These are phyloP conservation scores for Atta texana DNA, from an alignment of 1,140 invertebrate species.

Conservation along the genomic window DNA sequence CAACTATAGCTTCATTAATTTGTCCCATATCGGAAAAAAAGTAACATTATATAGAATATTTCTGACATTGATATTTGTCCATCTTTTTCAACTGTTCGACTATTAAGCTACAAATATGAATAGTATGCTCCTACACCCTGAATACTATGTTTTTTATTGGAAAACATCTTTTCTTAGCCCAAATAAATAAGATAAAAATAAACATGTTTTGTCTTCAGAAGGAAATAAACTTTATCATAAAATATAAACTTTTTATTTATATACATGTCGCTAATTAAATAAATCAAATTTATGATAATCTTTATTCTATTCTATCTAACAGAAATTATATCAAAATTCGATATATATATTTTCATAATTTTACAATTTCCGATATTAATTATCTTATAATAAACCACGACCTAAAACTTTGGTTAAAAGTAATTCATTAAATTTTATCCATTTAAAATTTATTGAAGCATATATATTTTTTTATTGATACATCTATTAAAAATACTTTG, in stretches of 20 bases:
- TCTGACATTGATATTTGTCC: conserved; percentile 13
- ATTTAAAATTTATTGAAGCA: background rate
- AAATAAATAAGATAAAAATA: conserved; percentile 11
- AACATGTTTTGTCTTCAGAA: background rate
- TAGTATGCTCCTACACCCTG: background rate
- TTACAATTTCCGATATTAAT: background rate
- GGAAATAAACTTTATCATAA: background rate
- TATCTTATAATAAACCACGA: background rate
- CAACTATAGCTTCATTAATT: background rate
- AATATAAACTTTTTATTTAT: background rate
- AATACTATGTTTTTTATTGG: conserved; percentile 19
- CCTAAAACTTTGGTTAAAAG: background rate
- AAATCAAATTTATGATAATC: background rate
- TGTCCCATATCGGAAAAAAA: background rate
- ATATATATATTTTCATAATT: background rate
- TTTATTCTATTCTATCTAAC: background rate
- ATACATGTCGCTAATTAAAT: background rate
- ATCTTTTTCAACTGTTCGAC: conserved; percentile 40
- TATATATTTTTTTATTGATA: background rate
- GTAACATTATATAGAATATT: background rate
- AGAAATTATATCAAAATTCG: background rate
- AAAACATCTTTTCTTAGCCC: conserved; percentile 18
- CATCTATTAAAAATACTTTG: background rate
- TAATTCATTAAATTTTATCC: background rate
- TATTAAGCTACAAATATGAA: conserved; percentile 21